Conservation (phyloP, 2,888 invertebrate species). For the Apamea crenata region DNA sequence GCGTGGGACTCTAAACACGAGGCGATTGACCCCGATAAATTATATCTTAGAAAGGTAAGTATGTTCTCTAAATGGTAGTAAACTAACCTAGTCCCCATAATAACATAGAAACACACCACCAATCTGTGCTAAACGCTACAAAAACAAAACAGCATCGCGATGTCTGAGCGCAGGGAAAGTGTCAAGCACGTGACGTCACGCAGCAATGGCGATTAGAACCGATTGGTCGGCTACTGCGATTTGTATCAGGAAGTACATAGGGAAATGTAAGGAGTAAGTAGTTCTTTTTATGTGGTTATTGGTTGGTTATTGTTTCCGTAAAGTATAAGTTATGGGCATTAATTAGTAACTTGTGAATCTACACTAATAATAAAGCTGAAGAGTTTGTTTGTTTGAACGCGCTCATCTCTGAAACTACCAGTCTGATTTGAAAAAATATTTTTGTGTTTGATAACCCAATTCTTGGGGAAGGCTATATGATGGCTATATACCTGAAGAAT, state of each 20-base stretch:
- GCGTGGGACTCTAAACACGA: background rate
- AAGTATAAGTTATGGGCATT: background rate
- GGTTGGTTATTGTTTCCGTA: constrained; percentile 22
- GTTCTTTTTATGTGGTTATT: constrained; percentile 23
- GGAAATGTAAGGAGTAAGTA: constrained; percentile 27
- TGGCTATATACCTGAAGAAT: too few relatives aligned
- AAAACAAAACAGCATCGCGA: constrained; percentile 26
- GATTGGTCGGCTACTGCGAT: constrained; percentile 19
- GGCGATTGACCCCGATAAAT: background rate
- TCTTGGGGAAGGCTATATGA: too few relatives aligned
- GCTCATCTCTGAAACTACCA: too few relatives aligned
- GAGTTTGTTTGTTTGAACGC: too few relatives aligned
- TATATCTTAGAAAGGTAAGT: background rate
- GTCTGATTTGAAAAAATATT: too few relatives aligned
- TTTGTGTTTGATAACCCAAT: too few relatives aligned
- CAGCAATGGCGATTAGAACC: constrained; percentile 35
- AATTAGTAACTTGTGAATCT: background rate
- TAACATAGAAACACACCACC: constrained; percentile 4
- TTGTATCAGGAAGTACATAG: constrained; percentile 38
- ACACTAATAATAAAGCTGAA: too few relatives aligned
- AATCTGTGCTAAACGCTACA: constrained; percentile 20
- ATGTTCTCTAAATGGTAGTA: background rate
- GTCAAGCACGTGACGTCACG: constrained; percentile 53
- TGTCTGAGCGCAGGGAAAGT: constrained; percentile 47
- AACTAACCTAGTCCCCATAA: background rate